Percentiles rank a stretch among this genome's conserved stretches.
Conservation (phyloP, 2,888 invertebrate genomes). For the Creontiades dilutus region DNA sequence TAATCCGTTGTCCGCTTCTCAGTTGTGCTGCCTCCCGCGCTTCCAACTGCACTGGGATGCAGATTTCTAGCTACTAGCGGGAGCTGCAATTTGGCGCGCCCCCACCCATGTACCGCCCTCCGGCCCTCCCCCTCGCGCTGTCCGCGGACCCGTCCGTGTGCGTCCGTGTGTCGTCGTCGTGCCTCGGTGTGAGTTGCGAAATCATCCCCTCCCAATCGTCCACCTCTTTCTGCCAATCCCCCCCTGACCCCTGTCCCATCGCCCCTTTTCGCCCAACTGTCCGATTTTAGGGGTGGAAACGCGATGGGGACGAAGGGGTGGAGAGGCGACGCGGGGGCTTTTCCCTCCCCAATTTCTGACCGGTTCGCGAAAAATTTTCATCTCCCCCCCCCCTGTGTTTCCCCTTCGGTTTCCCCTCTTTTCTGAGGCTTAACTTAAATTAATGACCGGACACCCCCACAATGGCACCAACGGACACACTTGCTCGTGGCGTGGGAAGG, state of each 20-base stretch:
- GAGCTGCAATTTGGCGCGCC: conserved; percentile 74
- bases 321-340: not conserved
- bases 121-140: conserved; percentile 56
- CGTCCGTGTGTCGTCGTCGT: conserved; percentile 23
- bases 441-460: conserved; percentile 73
- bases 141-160: conserved; percentile 29
- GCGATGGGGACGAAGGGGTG: not conserved
- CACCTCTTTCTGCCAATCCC: conserved; percentile 57
- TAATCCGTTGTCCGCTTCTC: conserved; percentile 70
- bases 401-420: conserved; percentile 48
- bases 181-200: conserved; percentile 64
- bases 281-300: conserved; percentile 38
- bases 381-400: conserved; percentile 42
- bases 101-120: conserved; percentile 69
- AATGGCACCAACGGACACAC: conserved; percentile 70
- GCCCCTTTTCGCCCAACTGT: conserved; percentile 1
- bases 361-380: conserved; percentile 71
- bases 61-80: conserved; percentile 75
- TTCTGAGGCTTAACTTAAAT: conserved; percentile 73
- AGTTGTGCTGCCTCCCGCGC: conserved; percentile 70
- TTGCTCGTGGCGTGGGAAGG: conserved; percentile 67
- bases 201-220: conserved; percentile 70
- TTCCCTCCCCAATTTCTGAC: conserved; percentile 68
- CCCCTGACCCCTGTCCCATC: conserved; percentile 43
- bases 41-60: conserved; percentile 74